phyloP scores from a whole-genome alignment of 2,113 vertebrate species.

The Eublepharis macularius region DNA sequence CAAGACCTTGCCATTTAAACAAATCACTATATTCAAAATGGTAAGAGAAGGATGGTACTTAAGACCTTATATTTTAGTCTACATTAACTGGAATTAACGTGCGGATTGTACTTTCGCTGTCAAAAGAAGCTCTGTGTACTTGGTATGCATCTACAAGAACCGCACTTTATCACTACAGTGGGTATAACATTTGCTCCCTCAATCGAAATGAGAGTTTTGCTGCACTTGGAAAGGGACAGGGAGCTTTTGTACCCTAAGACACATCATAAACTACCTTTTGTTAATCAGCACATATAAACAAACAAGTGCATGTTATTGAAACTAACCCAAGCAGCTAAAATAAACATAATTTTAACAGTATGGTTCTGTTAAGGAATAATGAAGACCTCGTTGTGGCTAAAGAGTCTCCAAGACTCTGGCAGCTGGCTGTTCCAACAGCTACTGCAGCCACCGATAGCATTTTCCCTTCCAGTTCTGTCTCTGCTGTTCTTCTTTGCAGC shows the following conservation, averaged over 20 bases:
- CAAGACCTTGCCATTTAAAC: neutral
- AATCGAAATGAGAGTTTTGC: neutral
- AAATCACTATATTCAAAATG: neutral
- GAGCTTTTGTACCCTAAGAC: too few relatives aligned
- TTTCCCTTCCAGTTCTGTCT: too few relatives aligned
- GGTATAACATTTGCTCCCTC: neutral
- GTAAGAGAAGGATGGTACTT: neutral
- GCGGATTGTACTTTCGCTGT: neutral
- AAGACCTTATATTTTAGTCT: neutral
- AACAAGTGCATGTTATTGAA: neutral
- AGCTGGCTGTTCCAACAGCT: too few relatives aligned
- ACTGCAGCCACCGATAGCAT: too few relatives aligned
- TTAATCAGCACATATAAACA: too few relatives aligned
- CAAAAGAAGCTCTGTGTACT: conserved; percentile 1
- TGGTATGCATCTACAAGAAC: neutral
- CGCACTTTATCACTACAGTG: neutral
- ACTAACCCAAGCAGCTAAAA: too few relatives aligned
- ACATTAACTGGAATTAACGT: conserved; percentile 1
- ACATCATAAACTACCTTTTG: too few relatives aligned
- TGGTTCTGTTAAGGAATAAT: too few relatives aligned
- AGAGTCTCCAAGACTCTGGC: too few relatives aligned
- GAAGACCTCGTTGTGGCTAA: too few relatives aligned
- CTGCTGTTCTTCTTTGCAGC: neutral
- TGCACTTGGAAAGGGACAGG: neutral
- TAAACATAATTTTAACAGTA: too few relatives aligned